Evolutionary conservation across 2,888 invertebrate genomes (phyloP).

Genomic region (Alviniconcha strummeri): DNA sequence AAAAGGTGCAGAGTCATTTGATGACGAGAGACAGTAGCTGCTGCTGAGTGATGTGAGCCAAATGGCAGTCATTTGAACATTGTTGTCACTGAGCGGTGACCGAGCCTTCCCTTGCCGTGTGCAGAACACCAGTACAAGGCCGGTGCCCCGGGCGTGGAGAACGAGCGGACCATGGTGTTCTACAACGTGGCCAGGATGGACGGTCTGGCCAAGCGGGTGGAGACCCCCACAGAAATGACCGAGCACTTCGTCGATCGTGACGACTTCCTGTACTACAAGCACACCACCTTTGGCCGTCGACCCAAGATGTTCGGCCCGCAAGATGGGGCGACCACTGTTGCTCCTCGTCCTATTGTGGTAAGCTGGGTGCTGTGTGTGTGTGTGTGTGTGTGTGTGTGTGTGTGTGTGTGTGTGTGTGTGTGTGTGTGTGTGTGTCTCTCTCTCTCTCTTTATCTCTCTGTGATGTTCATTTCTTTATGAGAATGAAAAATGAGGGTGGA

Average conservation of each 20-base stretch:
- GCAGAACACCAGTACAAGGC: constrained; percentile 71
- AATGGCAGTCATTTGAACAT: too few species aligned
- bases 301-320: constrained; percentile 72
- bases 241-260: constrained; percentile 70
- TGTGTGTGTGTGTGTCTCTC: background rate
- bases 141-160: constrained; percentile 70
- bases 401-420: background rate
- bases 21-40: too few species aligned
- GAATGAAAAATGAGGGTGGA: too few species aligned
- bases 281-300: constrained; percentile 69
- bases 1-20: too few species aligned
- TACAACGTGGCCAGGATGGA: constrained; percentile 81
- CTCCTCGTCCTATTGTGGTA: constrained; percentile 66
- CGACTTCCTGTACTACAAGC: constrained; percentile 71
- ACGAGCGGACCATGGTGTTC: constrained; percentile 78
- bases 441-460: background rate
- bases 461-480: too few species aligned
- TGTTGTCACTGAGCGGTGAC: too few species aligned
- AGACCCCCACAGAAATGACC: constrained; percentile 70
- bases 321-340: constrained; percentile 53
- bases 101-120: too few species aligned
- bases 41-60: too few species aligned
- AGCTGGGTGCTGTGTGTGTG: constrained; percentile 33
- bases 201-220: constrained; percentile 77
- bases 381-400: background rate